Conservation (phyloP, 2,113 vertebrate species). For the Peucedramus taeniatus region DNA sequence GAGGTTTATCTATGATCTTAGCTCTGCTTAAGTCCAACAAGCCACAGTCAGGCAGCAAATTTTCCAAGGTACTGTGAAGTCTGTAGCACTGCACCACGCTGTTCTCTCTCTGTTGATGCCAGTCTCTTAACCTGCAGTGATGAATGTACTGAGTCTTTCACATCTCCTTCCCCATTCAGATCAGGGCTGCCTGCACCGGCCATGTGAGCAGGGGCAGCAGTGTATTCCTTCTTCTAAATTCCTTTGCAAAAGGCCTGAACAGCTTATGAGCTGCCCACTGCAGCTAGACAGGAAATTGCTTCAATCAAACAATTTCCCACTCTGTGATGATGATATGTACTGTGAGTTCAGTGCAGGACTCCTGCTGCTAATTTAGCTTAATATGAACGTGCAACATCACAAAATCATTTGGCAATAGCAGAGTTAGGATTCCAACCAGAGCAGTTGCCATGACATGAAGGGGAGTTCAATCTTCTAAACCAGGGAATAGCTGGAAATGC, state of each 20-base stretch:
- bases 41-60: not conserved
- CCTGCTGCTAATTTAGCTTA: conserved; percentile 4
- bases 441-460: not conserved
- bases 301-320: not conserved
- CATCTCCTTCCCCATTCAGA: not conserved
- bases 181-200: not conserved
- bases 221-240: not conserved
- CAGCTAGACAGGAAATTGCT: not conserved
- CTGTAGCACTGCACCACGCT: not conserved
- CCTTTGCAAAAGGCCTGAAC: not conserved
- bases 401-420: not conserved
- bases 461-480: not conserved
- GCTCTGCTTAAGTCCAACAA: not conserved
- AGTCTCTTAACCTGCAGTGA: not conserved
- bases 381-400: not conserved
- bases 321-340: not conserved
- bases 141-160: not conserved
- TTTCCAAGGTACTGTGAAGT: not conserved
- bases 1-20: not conserved
- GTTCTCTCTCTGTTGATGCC: not conserved
- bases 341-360: not conserved
- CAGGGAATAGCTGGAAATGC: not conserved
- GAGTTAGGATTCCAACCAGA: not conserved
- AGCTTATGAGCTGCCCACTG: not conserved
- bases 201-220: not conserved